A percentile compares a stretch with the other conserved stretches of the same genome.
Conservation (phyloP, 2,797 vertebrate genomes). For the Etheostoma perlongum region DNA sequence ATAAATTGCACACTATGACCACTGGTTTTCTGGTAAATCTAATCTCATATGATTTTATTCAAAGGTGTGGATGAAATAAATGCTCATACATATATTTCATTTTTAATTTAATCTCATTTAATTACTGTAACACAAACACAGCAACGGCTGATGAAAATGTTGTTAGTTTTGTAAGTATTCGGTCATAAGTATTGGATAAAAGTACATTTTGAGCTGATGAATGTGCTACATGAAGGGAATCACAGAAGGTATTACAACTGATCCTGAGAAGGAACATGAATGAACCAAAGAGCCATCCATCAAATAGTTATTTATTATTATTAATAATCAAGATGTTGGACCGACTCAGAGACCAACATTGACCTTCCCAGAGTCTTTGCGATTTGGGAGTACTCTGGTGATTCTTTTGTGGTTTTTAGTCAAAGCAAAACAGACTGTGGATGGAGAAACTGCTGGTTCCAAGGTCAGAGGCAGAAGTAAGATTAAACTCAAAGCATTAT, state of each 20-base stretch:
- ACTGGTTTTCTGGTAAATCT: not conserved
- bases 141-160: not conserved
- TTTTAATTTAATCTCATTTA: too few relatives aligned
- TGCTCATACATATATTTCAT: too few relatives aligned
- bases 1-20: not conserved
- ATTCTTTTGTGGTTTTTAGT: not conserved
- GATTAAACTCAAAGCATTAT: conserved; percentile 1
- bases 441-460: not conserved
- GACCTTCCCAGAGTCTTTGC: not conserved
- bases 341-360: not conserved
- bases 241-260: not conserved
- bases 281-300: not conserved
- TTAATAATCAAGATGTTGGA: not conserved
- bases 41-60: conserved; percentile 10
- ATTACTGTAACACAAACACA: not conserved
- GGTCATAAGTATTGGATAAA: not conserved
- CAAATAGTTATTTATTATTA: too few relatives aligned
- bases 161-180: not conserved
- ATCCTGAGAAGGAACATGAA: not conserved
- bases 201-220: not conserved
- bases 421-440: not conserved
- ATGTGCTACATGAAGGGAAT: not conserved
- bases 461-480: not conserved
- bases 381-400: not conserved
- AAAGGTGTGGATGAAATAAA: conserved; percentile 80